Conservation (phyloP, 2,113 vertebrate genomes). For the Morone chrysops region DNA sequence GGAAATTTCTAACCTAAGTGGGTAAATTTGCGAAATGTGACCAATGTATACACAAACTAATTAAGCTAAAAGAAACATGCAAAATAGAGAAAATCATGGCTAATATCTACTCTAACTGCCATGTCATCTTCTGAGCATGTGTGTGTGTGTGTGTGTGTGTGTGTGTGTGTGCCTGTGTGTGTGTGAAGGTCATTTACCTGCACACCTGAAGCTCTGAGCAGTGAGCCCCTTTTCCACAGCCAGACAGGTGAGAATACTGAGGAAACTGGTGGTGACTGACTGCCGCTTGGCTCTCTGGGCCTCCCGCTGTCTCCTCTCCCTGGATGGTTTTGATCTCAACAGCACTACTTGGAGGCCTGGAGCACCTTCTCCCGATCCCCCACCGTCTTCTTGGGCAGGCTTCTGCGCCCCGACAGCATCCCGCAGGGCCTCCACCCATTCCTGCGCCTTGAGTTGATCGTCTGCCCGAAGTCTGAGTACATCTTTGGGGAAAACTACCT, state of each 20-base stretch:
- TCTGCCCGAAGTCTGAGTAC: constrained; percentile 90
- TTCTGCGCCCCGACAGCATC: constrained; percentile 82
- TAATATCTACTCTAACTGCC: too few species aligned
- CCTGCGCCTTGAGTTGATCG: constrained; percentile 87
- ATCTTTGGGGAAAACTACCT: constrained; percentile 91
- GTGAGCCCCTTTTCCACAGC: constrained; percentile 97
- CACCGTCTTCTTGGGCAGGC: constrained; percentile 73
- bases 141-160: not conserved
- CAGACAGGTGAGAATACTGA: constrained; percentile 95
- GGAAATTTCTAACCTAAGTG: not conserved
- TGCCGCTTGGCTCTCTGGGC: constrained; percentile 89
- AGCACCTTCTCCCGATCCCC: constrained; percentile 49
- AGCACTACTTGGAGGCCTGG: constrained; percentile 84
- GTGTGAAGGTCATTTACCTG: constrained; percentile 85
- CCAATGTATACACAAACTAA: not conserved
- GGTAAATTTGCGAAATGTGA: not conserved
- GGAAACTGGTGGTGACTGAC: constrained; percentile 97
- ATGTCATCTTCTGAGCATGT: too few species aligned
- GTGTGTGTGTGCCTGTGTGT: not conserved
- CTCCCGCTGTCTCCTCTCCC: constrained; percentile 80
- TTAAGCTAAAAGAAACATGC: not conserved
- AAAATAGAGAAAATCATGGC: not conserved
- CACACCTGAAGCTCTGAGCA: constrained; percentile 97
- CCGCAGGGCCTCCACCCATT: constrained; percentile 92
- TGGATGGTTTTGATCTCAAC: constrained; percentile 84